phyloP scores from a whole-genome alignment of 92 coral and sea anemone species.

The Zoanthus gigantus region DNA sequence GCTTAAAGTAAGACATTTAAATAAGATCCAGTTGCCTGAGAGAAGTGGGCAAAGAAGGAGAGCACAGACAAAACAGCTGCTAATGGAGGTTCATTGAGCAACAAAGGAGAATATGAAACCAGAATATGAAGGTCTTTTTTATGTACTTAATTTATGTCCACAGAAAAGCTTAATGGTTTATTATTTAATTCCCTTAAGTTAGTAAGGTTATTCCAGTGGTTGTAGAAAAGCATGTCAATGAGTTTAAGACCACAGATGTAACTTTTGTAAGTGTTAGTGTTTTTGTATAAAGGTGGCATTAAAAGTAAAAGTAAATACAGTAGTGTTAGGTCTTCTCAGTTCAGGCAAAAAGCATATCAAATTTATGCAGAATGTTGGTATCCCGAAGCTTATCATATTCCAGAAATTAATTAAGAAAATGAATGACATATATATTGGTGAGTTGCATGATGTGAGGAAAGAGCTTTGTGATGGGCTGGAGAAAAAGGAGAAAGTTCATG shows the following conservation, averaged over 20 bases:
- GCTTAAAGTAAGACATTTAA: too few species aligned
- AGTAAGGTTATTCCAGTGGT: too few species aligned
- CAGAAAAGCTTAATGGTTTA: background rate
- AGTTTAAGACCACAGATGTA: too few species aligned
- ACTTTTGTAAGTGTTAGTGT: too few species aligned
- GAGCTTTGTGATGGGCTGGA: background rate
- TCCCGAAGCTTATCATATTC: background rate
- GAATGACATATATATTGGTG: background rate
- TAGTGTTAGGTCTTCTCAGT: slow-evolving; percentile 44
- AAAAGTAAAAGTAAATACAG: slow-evolving; percentile 53
- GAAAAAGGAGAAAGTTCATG: background rate
- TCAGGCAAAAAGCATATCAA: background rate
- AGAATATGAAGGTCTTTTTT: background rate
- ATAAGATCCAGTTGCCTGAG: background rate
- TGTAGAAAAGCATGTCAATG: too few species aligned
- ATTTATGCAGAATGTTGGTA: background rate
- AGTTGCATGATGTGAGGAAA: background rate
- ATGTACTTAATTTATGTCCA: background rate
- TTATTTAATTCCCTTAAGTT: too few species aligned
- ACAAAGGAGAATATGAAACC: background rate
- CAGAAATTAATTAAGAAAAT: background rate
- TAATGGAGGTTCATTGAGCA: background rate
- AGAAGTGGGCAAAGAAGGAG: background rate
- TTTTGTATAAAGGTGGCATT: too few species aligned
- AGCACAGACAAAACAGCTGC: background rate